These are phyloP conservation scores for Hycleus phaleratus DNA, from an alignment of 1,140 invertebrate species.

Conservation along the genomic window DNA sequence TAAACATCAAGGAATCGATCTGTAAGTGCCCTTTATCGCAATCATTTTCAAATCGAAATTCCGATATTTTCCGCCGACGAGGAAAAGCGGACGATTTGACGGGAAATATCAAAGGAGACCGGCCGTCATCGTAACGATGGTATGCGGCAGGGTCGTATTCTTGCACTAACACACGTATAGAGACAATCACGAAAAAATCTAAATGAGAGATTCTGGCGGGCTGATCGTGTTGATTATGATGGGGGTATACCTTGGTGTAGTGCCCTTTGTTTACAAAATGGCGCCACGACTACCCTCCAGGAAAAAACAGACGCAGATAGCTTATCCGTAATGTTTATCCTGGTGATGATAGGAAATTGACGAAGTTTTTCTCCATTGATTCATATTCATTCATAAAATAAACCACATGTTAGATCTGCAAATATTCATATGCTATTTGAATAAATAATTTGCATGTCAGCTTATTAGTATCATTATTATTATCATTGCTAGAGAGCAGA, in stretches of 20 bases:
- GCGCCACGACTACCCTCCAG: conserved; percentile 2
- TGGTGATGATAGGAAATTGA: too few relatives aligned
- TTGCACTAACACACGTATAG: too few relatives aligned
- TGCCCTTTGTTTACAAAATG: conserved; percentile 8
- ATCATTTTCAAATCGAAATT: conserved; percentile 1
- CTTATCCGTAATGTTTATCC: too few relatives aligned
- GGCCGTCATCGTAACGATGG: neutral
- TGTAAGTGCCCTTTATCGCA: conserved; percentile 12
- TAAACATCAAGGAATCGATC: conserved; percentile 1
- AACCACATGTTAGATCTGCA: too few relatives aligned
- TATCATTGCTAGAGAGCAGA: too few relatives aligned
- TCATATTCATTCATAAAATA: too few relatives aligned
- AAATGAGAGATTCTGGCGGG: neutral
- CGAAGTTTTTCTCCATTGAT: neutral
- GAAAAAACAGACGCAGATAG: too few relatives aligned
- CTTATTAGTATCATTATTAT: too few relatives aligned
- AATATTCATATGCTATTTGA: too few relatives aligned
- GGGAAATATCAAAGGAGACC: conserved; percentile 1
- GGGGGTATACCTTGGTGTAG: neutral
- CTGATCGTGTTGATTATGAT: neutral
- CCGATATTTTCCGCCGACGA: conserved; percentile 1
- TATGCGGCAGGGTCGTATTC: conserved; percentile 9
- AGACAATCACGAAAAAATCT: neutral
- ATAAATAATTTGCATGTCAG: too few relatives aligned
- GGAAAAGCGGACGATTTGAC: neutral